phyloP scores from a whole-genome alignment of 2,113 vertebrate species.

The Oryzias curvinotus region DNA sequence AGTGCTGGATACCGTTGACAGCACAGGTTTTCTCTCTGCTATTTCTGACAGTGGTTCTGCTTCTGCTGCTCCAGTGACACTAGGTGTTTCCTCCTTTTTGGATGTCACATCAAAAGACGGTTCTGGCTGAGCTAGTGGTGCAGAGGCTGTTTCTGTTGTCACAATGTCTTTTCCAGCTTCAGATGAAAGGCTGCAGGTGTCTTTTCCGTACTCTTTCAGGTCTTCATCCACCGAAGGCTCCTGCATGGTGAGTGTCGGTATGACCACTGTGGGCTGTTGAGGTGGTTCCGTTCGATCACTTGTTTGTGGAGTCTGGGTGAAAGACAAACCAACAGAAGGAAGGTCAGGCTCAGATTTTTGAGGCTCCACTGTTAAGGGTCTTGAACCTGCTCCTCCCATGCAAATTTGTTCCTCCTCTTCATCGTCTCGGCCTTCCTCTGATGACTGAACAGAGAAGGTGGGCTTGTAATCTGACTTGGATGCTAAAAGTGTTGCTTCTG shows the following conservation, averaged over 20 bases:
- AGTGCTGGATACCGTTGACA: slow-evolving; percentile 43
- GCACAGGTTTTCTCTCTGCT: slow-evolving; percentile 35
- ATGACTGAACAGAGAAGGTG: slow-evolving; percentile 69
- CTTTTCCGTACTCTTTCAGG: slow-evolving; percentile 43
- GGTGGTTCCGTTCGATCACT: slow-evolving; percentile 41
- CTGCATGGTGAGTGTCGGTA: slow-evolving; percentile 64
- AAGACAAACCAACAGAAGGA: slow-evolving; percentile 38
- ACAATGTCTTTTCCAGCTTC: slow-evolving; percentile 30
- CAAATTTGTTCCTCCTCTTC: slow-evolving; percentile 70
- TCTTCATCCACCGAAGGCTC: slow-evolving; percentile 62
- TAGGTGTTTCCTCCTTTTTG: slow-evolving; percentile 26
- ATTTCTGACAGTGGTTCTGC: slow-evolving; percentile 18
- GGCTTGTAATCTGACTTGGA: slow-evolving; percentile 48
- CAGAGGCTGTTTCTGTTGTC: slow-evolving; percentile 39
- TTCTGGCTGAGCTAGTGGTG: slow-evolving; percentile 35
- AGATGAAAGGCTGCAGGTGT: slow-evolving; percentile 33
- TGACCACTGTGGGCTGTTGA: slow-evolving; percentile 36
- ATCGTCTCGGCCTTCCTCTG: slow-evolving; percentile 74
- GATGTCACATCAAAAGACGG: slow-evolving; percentile 25
- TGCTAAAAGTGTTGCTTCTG: slow-evolving; percentile 20
- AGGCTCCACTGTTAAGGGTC: slow-evolving; percentile 65
- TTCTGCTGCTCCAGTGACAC: slow-evolving; percentile 9
- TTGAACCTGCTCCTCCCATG: slow-evolving; percentile 66
- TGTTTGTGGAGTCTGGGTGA: slow-evolving; percentile 13
- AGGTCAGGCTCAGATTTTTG: slow-evolving; percentile 55